These are phyloP conservation scores for Ancistrus triradiatus DNA, from an alignment of 2,113 vertebrate species.

Conservation along the genomic window DNA sequence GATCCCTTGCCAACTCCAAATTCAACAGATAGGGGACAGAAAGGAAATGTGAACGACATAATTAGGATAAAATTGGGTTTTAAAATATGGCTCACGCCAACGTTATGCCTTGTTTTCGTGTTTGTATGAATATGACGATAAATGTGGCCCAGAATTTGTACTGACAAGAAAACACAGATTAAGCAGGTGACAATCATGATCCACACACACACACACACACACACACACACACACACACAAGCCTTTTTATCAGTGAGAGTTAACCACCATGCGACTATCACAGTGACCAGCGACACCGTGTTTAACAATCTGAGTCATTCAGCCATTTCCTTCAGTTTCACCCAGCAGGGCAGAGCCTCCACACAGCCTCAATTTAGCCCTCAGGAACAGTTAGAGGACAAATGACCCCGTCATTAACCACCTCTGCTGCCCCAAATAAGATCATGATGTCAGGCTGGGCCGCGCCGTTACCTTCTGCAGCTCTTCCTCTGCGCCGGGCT, in stretches of 20 bases:
- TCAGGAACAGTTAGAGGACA: conserved; percentile 28
- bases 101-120: too few relatives aligned
- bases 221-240: not conserved
- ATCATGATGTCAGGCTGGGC: conserved; percentile 26
- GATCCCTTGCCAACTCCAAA: too few relatives aligned
- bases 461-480: conserved; percentile 14
- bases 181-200: too few relatives aligned
- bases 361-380: conserved; percentile 31
- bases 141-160: too few relatives aligned
- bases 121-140: too few relatives aligned
- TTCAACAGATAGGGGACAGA: too few relatives aligned
- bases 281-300: not conserved
- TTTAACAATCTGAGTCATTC: conserved; percentile 14
- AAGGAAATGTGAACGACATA: too few relatives aligned
- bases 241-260: conserved; percentile 1
- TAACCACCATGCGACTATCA: conserved; percentile 24
- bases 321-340: conserved; percentile 11
- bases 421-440: conserved; percentile 32
- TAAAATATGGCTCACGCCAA: too few relatives aligned
- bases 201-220: not conserved
- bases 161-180: too few relatives aligned
- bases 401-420: conserved; percentile 38
- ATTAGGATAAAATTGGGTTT: too few relatives aligned
- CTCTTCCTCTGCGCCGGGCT: not conserved
- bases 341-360: conserved; percentile 16